Evolutionary conservation across 2,888 invertebrate genomes (phyloP).

Genomic region (Pyrrhia umbra): DNA sequence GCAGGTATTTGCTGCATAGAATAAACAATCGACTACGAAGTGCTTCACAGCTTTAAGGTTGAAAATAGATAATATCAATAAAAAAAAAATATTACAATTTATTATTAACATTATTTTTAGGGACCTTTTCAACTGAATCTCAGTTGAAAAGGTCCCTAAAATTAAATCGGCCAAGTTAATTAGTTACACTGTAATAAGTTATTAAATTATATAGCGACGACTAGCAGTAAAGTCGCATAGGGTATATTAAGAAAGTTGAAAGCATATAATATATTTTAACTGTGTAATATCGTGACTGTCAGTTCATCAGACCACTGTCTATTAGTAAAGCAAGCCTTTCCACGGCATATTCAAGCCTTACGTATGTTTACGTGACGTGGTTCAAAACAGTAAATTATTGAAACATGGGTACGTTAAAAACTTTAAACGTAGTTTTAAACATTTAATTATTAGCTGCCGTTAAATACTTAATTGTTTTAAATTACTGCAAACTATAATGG

Average conservation of each 20-base stretch:
- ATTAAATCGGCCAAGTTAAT: conserved; percentile 6
- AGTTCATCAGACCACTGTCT: conserved; percentile 37
- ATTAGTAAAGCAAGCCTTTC: conserved; percentile 18
- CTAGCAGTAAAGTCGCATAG: conserved; percentile 8
- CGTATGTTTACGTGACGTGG: conserved; percentile 1
- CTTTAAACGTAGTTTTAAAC: background rate
- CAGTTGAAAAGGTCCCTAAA: background rate
- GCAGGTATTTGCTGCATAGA: background rate
- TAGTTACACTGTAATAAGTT: conserved; percentile 1
- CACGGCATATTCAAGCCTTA: background rate
- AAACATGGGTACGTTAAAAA: background rate
- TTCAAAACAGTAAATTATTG: background rate
- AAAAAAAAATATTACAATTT: too few species aligned
- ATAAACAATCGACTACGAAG: too few species aligned
- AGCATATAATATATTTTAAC: conserved; percentile 42
- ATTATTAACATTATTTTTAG: too few species aligned
- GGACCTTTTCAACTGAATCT: too few species aligned
- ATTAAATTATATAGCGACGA: background rate
- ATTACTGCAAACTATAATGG: background rate
- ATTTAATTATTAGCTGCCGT: background rate
- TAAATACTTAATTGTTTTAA: conserved; percentile 1
- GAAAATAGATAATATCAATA: too few species aligned
- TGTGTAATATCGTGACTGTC: conserved; percentile 38
- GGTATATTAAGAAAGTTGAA: conserved; percentile 25
- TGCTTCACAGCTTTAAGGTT: too few species aligned